Evolutionary conservation across 2,113 vertebrate species (phyloP), one percentile per base, ranked within the genome.

Genomic region (Anseranas semipalmata): DNA sequence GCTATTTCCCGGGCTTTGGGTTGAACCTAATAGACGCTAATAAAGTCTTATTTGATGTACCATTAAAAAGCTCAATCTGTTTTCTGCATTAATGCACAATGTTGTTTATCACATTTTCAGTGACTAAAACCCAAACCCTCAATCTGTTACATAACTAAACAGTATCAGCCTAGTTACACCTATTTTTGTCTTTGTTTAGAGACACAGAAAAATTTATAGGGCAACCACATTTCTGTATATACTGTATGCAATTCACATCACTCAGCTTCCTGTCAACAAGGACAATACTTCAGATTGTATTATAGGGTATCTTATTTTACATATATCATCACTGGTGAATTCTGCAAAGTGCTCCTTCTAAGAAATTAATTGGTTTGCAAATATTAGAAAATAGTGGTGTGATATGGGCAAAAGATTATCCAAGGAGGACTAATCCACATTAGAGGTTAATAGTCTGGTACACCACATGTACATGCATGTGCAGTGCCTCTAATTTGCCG

Each of bases 11-110:
- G 76, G 97, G 98, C 98, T 98, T 98, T 98, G 97, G 96, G 97
- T 98, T 98, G 98, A 98, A 98, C 97, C 98, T 98, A 98, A 98
- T 98, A 98, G 97, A 98, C 98, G 97, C 97, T 98, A 98, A 98
- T 98, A 98, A 98, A 98, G 97, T 98, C 98, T 98, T 98, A 98
- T 98, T 98, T 98, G 98, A 98, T 98, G 97, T 98, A 96, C 98
- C 97, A 98, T 98, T 98, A 98, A 98, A 98, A 98, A 98, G 96
- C 97, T 98, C 98, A 98, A 98, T 98, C 98, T 98, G 98, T 98
- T 98, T 98, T 98, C 97, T 97, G 97, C 98, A 98, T 98, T 98
- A 98, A 98, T 98, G 96, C 96, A 96, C 97, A 96, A 89, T 72
- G 91, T 95, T 98, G 97, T 98, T 98, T 98, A 98, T 98, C 98